A percentile compares a stretch with the other conserved stretches of the same genome.
Conservation (phyloP, 2,888 invertebrate species). For the Candidula unifasciata region DNA sequence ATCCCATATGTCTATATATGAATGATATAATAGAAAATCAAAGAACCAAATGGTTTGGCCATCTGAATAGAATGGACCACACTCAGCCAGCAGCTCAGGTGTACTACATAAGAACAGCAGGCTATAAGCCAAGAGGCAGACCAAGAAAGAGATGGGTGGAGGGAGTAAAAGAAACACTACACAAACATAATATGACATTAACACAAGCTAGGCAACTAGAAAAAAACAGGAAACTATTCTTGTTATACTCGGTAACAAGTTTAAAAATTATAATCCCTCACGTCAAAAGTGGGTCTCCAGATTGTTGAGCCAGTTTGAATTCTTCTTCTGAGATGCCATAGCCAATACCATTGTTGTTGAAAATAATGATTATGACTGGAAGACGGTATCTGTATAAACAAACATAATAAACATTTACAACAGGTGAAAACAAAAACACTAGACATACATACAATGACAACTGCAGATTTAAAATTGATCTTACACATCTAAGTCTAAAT, state of each 20-base stretch:
- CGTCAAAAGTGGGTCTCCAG: conserved; percentile 87
- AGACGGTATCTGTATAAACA: conserved; percentile 86
- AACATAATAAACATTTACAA: neutral
- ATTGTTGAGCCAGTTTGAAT: conserved; percentile 78
- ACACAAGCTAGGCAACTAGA: no score
- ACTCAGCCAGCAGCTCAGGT: no score
- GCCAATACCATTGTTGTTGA: conserved; percentile 97
- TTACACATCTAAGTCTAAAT: neutral
- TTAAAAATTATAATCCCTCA: conserved; percentile 76
- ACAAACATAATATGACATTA: no score
- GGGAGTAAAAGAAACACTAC: no score
- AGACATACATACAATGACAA: neutral
- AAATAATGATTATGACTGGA: conserved; percentile 91
- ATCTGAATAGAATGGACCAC: no score
- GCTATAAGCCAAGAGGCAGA: no score
- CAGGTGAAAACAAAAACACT: neutral
- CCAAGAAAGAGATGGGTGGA: no score
- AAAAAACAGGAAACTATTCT: no score
- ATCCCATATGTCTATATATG: no score
- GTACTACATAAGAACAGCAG: no score
- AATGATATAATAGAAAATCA: no score
- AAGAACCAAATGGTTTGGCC: no score
- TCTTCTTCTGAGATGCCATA: conserved; percentile 87
- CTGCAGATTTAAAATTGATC: neutral
- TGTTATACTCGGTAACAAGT: neutral